Conservation (phyloP, 2,797 vertebrate species). For the Crenichthys baileyi region DNA sequence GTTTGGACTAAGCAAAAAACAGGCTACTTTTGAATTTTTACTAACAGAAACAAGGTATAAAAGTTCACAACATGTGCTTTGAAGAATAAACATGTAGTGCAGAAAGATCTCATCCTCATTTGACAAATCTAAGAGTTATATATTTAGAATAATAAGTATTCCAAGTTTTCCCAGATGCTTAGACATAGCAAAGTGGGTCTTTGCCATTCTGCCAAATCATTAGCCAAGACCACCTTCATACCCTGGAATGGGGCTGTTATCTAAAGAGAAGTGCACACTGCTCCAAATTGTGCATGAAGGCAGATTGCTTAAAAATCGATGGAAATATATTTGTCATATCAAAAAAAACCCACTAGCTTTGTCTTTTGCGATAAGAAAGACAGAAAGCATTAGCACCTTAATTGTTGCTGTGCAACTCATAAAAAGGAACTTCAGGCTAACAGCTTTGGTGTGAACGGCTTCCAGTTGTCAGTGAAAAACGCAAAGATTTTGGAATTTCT, state of each 20-base stretch:
- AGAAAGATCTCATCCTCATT: background rate
- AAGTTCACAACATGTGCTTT: background rate
- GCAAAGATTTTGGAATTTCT: background rate
- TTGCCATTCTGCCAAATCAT: background rate
- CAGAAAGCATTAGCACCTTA: too few species aligned
- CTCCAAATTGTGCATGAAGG: background rate
- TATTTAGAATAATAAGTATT: background rate
- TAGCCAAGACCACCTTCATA: background rate
- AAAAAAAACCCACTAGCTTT: too few species aligned
- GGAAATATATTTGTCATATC: too few species aligned
- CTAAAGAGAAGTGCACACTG: background rate
- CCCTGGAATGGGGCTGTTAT: background rate
- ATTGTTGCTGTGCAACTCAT: too few species aligned
- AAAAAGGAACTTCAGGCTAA: background rate
- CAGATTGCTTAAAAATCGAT: too few species aligned
- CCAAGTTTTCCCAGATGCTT: background rate
- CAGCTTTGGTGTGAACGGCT: background rate
- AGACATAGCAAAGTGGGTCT: background rate
- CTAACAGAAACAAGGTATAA: background rate
- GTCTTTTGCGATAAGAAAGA: too few species aligned
- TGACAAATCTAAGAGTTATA: background rate
- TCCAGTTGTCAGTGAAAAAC: background rate
- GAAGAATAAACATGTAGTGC: background rate
- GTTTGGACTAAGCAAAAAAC: background rate
- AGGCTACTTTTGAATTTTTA: background rate